Evolutionary conservation across 2,113 vertebrate genomes (phyloP).

Genomic region (Heterocephalus glaber): DNA sequence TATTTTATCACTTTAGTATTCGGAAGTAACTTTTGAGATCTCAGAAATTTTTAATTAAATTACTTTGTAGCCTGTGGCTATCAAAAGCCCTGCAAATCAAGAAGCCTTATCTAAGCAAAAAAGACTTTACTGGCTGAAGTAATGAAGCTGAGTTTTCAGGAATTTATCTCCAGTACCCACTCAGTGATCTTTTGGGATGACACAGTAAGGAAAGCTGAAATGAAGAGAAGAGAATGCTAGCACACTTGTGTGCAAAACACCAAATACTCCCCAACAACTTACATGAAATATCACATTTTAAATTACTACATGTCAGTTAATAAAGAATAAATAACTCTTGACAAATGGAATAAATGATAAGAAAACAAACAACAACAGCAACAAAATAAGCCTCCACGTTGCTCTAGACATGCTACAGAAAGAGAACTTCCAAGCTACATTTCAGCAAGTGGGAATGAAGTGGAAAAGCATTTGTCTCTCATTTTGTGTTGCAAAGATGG

Average conservation of each 20-base stretch:
- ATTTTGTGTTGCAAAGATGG: background rate
- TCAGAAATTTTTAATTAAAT: background rate
- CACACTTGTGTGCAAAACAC: background rate
- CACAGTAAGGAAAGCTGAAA: background rate
- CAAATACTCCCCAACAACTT: background rate
- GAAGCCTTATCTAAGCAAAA: background rate
- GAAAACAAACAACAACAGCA: background rate
- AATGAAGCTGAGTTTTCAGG: background rate
- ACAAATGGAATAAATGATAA: background rate
- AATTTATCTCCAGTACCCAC: background rate
- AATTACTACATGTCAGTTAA: background rate
- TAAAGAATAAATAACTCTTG: background rate
- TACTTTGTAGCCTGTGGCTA: background rate
- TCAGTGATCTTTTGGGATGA: background rate
- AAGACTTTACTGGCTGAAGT: background rate
- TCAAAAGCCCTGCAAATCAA: background rate
- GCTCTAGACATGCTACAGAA: accelerated
- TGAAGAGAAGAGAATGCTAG: background rate
- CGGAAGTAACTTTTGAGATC: background rate
- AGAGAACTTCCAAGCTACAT: background rate
- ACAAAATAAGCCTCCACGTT: background rate
- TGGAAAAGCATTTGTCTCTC: background rate
- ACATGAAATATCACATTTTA: background rate
- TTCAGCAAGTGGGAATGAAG: background rate
- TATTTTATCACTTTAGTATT: background rate